A percentile compares a stretch with the other conserved stretches of the same genome.
Evolutionary conservation across 2,797 vertebrate species (phyloP).

Genomic region (Liasis olivaceus): DNA sequence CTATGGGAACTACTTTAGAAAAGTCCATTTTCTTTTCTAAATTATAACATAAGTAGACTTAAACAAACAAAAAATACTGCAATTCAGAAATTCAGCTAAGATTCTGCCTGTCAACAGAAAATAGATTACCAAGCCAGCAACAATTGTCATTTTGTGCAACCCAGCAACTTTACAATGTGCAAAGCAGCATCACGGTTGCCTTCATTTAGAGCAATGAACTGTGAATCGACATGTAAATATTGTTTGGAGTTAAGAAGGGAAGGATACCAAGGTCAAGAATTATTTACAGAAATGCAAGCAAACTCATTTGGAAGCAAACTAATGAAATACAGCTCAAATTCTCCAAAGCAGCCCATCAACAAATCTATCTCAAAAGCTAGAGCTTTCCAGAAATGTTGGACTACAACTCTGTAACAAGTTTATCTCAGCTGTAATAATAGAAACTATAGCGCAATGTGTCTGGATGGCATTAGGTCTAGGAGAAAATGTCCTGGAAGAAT

Average conservation of each 20-base stretch:
- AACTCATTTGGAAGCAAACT: constrained; percentile 41
- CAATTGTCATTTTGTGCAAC: constrained; percentile 7
- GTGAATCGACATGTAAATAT: neutral
- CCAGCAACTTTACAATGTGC: neutral
- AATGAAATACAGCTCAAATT: constrained; percentile 41
- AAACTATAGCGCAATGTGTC: neutral
- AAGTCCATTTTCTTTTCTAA: neutral
- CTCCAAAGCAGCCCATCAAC: constrained; percentile 20
- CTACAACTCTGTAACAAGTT: neutral
- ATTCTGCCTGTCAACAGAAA: neutral
- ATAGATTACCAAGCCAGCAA: neutral
- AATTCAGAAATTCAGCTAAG: constrained; percentile 1
- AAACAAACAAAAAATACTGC: constrained; percentile 22
- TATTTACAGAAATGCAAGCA: constrained; percentile 44
- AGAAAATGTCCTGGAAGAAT: constrained; percentile 38
- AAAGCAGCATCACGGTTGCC: constrained; percentile 20
- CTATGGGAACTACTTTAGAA: neutral
- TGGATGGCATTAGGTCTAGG: neutral
- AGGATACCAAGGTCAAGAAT: constrained; percentile 44
- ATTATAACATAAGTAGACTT: constrained; percentile 9
- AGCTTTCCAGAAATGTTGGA: neutral
- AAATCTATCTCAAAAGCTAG: neutral
- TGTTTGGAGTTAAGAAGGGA: neutral
- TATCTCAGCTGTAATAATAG: neutral
- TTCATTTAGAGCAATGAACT: constrained; percentile 26